Evolutionary conservation across 2,113 vertebrate species (phyloP).

Genomic region (Dolichotis patagonum): DNA sequence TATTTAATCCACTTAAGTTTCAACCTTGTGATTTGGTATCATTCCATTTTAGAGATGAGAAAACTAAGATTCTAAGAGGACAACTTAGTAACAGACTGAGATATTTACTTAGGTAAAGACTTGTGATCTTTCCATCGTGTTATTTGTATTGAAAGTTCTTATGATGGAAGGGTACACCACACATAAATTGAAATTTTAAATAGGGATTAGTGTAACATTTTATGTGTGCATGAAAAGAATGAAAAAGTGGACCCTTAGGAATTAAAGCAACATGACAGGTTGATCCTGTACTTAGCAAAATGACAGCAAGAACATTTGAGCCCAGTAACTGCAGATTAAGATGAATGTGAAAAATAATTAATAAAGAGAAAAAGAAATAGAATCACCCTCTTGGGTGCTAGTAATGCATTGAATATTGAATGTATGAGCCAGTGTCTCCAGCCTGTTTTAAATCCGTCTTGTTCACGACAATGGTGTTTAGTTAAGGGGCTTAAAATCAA

Average conservation of each 20-base stretch:
- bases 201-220: neutral
- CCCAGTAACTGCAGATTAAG: neutral
- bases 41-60: neutral
- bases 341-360: neutral
- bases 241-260: neutral
- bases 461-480: neutral
- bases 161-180: neutral
- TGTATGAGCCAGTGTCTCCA: neutral
- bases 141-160: neutral
- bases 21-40: neutral
- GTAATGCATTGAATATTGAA: neutral
- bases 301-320: neutral
- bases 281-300: neutral
- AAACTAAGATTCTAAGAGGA: neutral
- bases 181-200: neutral
- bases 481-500: slow-evolving; percentile 52
- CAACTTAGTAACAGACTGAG: neutral
- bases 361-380: neutral
- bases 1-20: neutral
- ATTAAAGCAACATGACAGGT: neutral
- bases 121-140: neutral
- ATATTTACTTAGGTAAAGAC: neutral
- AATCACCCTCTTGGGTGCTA: neutral
- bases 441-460: neutral
- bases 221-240: neutral